Evolutionary conservation across 1,140 invertebrate genomes (phyloP), one percentile per base, ranked within the genome.

Genomic region (Drosophila ananassae): DNA sequence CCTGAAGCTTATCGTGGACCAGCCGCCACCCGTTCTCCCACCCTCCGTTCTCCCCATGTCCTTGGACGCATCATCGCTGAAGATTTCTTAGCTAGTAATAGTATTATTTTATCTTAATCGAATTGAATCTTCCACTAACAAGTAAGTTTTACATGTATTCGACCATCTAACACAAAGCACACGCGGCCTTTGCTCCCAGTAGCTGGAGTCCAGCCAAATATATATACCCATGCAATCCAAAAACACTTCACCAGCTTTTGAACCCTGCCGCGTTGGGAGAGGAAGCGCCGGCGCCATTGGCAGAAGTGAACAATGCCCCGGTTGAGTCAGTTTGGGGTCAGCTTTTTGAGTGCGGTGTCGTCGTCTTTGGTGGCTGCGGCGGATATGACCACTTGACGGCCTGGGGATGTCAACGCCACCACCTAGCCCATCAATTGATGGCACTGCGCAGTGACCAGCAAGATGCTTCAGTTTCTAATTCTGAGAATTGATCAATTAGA

Each of bases 381-480:
- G 81, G 81, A 85, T 87, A 82, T 85, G 63, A 28, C 52, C 82
- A 85, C 75, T 89, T 85, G 56, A 37, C 47, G n/a, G 63, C 21
- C 17, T 2, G 13, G 13, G 22, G 54, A 62, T 39, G 41, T 71
- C 60, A 54, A 54, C 59, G 60, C 25, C 66, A 63, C 51, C 71
- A 50, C 47, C 63, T 67, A 67, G 39, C 47, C 28, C 13, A 47
- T 21, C 47, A 73, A 73, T 73, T 72, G 39, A 59, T 50, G 22
- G 17, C 47, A 73, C 57, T 55, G 53, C 48, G 17, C 39, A 28
- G 25, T 28, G 30, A 22, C 21, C 24, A 25, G 25, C 53, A 30
- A 44, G 53, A 59, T 47, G 64, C 78, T 87, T 87, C 83, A 87
- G 83, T 87, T 87, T 89, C 79, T 89, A 87, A 87, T 89, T 87